Base-by-base conservation (phyloP, 2,888 invertebrate species). In the Pristionchus entomophagus region DNA sequence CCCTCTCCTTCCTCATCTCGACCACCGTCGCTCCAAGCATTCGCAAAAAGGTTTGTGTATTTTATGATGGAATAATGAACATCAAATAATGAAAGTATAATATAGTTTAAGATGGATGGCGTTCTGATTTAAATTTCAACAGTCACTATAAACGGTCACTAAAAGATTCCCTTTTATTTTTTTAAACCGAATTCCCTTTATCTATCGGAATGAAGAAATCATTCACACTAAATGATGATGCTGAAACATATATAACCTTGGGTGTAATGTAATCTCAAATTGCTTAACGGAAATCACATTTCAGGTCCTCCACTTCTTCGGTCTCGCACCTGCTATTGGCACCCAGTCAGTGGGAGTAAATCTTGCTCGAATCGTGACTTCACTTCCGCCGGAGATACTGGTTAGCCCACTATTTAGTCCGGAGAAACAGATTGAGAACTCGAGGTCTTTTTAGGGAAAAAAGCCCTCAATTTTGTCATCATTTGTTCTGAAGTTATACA, bases 271-370 rank as follows among this genome's bases (percentile, higher is more conserved):
- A n/a, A n/a, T n/a, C n/a, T n/a, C n/a, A n/a, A n/a, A n/a, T n/a
- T n/a, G n/a, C n/a, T n/a, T n/a, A n/a, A n/a, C n/a, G n/a, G n/a
- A n/a, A 3, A 8, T 29, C 14, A 10, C 59, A 26, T 65, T 38
- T 65, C 73, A 41, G n/a, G 45, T 73, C 38, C 6, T 73, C 22
- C 45, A 38, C 73, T 73, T 59, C 59, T 59, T 59, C 59, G 59
- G 59, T 12, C 59, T 59, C 59, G 59, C 59, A 0, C 59, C 59
- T 8, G 59, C 59, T 2, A 59, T 59, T 29, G 59, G 59, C 59
- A 59, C 59, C 0, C 59, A 59, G 4, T 26, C 59, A 12, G 59
- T 29, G 0, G 59, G 29, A 0, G 59, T 29, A 10, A 59, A 59
- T 59, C 59, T 59, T 2, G 59, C 59, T 17, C 26, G 12, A 12